Base-by-base conservation (phyloP, 2,888 invertebrate genomes). In the Cybosia mesomella region DNA sequence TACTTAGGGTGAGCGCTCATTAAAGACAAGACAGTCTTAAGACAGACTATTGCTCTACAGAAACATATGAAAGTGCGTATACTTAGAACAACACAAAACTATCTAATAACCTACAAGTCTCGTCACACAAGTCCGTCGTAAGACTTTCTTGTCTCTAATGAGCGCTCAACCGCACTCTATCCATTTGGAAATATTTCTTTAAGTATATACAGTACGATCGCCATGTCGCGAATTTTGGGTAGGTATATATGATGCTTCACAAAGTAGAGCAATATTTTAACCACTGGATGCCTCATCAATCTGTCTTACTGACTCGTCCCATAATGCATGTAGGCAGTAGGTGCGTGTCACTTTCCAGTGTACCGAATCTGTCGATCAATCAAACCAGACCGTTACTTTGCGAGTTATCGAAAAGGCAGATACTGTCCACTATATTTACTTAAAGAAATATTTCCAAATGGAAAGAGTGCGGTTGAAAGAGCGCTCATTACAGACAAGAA, bases 181-280 rank as follows among this genome's bases (percentile, higher is more conserved):
- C 18, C 18, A 24, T 21, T 22, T 22, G 18, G 36, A 39, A 39
- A 59, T 22, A 59, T 36, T 21, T 58, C 13, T 34, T 34, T 28
- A 57, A 15, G 18, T 39, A 57, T 36, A 21, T 7, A 1, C 13
- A 9, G 28, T 22, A 1, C 59, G 15, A 13, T 8, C 49, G 32
- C 18, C 43, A 18, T 53, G 21, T 0, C 21, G 53, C 15, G 15
- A 57, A 75, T 78, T 75, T 69, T 68, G 70, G 73, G 68, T 64
- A 34, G 73, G 70, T 65, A 39, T 70, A 67, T 24, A 61, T 64
- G 58, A 58, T 62, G 59, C 21, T 66, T 70, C 21, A 67, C 63
- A 69, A 72, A 79, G 67, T 73, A 65, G 61, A 28, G 61, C 66
- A 54, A 79, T 81, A 79, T 81, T 73, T 81, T 64, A 77, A 53